A percentile compares a stretch with the other conserved stretches of the same genome.
Conservation (phyloP, 2,113 vertebrate genomes). For the Silurus meridionalis region DNA sequence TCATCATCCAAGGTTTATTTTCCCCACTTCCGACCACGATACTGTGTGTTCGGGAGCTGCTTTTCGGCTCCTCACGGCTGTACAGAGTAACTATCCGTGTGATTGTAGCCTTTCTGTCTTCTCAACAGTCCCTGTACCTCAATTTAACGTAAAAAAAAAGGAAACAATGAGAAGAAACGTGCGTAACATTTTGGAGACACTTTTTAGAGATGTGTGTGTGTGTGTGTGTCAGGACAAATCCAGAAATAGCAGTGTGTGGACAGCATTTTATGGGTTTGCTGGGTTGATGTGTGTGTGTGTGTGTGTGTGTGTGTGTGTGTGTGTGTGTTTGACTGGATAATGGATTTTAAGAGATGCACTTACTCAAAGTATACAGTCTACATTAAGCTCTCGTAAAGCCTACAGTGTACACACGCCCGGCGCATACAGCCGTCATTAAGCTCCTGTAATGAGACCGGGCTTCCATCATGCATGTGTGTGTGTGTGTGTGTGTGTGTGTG, state of each 20-base stretch:
- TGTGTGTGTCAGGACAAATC: background rate
- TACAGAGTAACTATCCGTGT: background rate
- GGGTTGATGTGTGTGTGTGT: background rate
- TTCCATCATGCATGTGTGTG: background rate
- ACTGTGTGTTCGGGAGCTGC: background rate
- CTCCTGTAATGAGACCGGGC: background rate
- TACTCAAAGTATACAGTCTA: background rate
- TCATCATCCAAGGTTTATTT: background rate
- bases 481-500: background rate
- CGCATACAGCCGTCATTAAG: background rate
- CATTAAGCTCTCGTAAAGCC: background rate
- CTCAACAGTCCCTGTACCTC: background rate
- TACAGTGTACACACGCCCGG: background rate
- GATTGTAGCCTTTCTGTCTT: background rate
- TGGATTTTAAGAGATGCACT: slow-evolving; percentile 4
- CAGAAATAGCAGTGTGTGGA: background rate
- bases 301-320: background rate
- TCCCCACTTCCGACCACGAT: background rate
- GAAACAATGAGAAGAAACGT: background rate
- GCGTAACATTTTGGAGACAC: background rate
- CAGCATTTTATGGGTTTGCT: background rate
- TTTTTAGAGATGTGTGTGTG: too few relatives aligned
- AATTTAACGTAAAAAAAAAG: too few relatives aligned
- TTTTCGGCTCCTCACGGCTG: background rate
- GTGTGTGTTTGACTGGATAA: background rate